Percentiles rank a stretch among this genome's conserved stretches.
Conservation (phyloP, 2,797 vertebrate species). For the Gymnodraco acuticeps region DNA sequence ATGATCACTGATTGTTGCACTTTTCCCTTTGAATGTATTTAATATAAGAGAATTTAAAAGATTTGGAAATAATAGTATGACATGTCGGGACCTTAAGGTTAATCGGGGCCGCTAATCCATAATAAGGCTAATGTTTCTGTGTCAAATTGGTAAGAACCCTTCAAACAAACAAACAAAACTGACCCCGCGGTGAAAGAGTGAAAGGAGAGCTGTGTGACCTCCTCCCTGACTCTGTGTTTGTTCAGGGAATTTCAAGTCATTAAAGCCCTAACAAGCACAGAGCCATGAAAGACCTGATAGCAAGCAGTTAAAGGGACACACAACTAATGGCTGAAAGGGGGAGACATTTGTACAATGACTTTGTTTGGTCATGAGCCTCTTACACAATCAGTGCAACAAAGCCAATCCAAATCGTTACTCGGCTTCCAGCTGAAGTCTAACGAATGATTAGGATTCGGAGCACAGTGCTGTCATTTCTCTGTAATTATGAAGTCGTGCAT, state of each 20-base stretch:
- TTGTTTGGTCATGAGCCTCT: conserved; percentile 50
- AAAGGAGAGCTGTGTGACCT: conserved; percentile 67
- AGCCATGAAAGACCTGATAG: conserved; percentile 44
- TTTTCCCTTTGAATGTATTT: conserved; percentile 8
- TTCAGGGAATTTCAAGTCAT: conserved; percentile 72
- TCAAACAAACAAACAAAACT: conserved; percentile 72
- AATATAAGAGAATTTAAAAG: neutral
- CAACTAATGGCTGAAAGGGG: conserved; percentile 52
- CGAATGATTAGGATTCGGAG: conserved; percentile 47
- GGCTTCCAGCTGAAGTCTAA: conserved; percentile 40
- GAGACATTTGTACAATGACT: conserved; percentile 63
- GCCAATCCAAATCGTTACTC: conserved; percentile 47
- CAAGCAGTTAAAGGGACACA: conserved; percentile 66
- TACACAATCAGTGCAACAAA: conserved; percentile 57
- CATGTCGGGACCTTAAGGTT: conserved; percentile 24
- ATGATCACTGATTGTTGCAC: neutral
- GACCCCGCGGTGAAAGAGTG: conserved; percentile 50
- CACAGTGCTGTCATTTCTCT: conserved; percentile 37
- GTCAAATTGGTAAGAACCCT: conserved; percentile 60
- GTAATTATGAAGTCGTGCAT: conserved; percentile 59
- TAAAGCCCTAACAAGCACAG: conserved; percentile 72
- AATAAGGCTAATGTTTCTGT: conserved; percentile 39
- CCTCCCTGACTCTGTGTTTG: conserved; percentile 63
- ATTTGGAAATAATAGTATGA: neutral
- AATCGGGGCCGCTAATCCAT: conserved; percentile 46